Percentiles rank a stretch among this genome's conserved stretches.
Conservation (phyloP, 2,113 vertebrate species). For the Gorilla gorilla region DNA sequence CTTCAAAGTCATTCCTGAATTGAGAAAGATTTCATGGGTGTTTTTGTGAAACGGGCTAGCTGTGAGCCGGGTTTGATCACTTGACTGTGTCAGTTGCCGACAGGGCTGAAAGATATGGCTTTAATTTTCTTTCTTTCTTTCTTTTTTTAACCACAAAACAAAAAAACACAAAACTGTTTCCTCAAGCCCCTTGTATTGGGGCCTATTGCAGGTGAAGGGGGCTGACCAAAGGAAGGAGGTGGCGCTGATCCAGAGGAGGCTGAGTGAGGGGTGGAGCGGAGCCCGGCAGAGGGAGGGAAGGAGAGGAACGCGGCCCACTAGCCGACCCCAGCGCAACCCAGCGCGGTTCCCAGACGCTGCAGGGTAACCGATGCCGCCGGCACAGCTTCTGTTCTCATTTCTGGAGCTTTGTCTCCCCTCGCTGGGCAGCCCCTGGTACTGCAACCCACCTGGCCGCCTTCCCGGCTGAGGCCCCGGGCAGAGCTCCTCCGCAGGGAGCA, state of each 20-base stretch:
- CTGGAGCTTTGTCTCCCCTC: slow-evolving; percentile 53
- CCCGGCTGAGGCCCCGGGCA: fast-evolving
- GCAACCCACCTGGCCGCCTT: neutral
- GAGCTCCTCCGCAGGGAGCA: neutral
- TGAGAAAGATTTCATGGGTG: neutral
- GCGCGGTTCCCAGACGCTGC: too few relatives aligned
- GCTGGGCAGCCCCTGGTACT: neutral
- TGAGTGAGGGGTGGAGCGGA: neutral
- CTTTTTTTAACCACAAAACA: neutral
- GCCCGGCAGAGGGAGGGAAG: neutral
- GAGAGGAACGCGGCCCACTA: fast-evolving
- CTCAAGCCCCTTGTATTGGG: neutral
- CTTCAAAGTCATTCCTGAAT: slow-evolving; percentile 21
- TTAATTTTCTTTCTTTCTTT: neutral
- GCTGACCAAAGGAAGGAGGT: neutral
- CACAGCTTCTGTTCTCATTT: neutral
- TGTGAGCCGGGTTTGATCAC: neutral
- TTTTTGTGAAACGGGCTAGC: neutral
- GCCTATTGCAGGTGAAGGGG: neutral
- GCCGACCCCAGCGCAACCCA: fast-evolving
- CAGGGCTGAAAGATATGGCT: neutral
- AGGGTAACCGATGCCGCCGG: fast-evolving
- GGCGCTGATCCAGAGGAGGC: fast-evolving
- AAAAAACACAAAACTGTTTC: neutral
- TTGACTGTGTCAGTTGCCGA: neutral